Base-by-base conservation (phyloP, 2,113 vertebrate genomes). In the Indicator maculatus region DNA sequence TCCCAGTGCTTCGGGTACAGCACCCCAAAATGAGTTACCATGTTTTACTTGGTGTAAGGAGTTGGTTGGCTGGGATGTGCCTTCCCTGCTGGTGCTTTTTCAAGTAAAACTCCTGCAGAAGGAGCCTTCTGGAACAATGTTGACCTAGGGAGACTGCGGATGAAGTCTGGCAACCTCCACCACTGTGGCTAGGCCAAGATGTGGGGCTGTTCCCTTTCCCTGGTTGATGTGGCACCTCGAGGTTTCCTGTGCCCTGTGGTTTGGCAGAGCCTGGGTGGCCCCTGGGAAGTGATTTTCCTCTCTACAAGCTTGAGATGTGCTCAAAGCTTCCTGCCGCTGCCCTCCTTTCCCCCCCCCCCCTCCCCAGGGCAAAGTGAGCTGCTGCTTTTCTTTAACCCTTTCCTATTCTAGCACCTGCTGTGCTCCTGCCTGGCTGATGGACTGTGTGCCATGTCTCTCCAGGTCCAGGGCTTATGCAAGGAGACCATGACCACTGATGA, bases 401-500 rank as follows among this genome's bases (percentile, higher is more conserved):
- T 86, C 80, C 69, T 76, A 39, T 61, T 16, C 12, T 26, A 10
- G 8, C 55, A 1, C 31, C 12, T 58, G 16, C 61, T 1, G 0
- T 20, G 66, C 30, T 31, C n/a, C 86, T 87, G 41, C 28, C 6
- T 5, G 55, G 66, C 63, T 92, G 63, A 76, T 0, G 0, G 59
- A 45, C 14, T 1, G 3, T 5, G 0, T 66, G 27, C 41, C 4
- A 15, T 96, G 55, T 96, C 71, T 89, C 87, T 31, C 12, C 89
- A 96, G 95, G 53, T 59, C 86, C n/a, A 1, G 85, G 67, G 59
- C 86, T 58, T 86, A 83, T 93, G 94, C 76, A 9, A 81, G 95
- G 93, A 96, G 95, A 97, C 93, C 74, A 99, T 99, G 99, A 99
- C 99, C 95, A 99, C 98, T 93, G 98, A 99, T 95, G 98, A 98